Base-by-base conservation (phyloP, 2,797 vertebrate species). In the Borostomias antarcticus region DNA sequence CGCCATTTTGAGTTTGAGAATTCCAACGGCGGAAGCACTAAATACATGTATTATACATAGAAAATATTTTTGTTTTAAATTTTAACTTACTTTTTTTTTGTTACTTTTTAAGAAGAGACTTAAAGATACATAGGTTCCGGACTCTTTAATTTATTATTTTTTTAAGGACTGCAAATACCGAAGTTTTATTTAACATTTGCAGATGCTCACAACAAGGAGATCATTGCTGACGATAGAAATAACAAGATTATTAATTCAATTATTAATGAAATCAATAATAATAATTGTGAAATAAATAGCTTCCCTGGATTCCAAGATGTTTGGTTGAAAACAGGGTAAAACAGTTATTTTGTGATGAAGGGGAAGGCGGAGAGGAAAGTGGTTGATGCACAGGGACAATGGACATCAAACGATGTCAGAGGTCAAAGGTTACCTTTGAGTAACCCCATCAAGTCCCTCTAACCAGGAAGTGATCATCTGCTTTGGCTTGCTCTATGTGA, bases 71-170 rank as follows among this genome's bases (percentile, higher is more conserved):
- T 95, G 93, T 95, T 98, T 96, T 95, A 95, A 95, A 94, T 91
- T 91, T 93, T 90, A 90, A 91, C 84, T 88, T 89, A 89, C 86
- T 89, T 90, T 91, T 88, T 66, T 80, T 94, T 91, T 93, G 90
- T 92, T 94, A 95, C 91, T 96, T 96, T 95, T 95, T 93, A 94
- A 96, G 93, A 92, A 97, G 93, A 92, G 87, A 94, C 93, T 93
- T 94, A 86, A 90, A 93, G 88, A 90, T 81, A 82, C 88, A 93
- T 92, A 94, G 90, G 93, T 91, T 93, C 89, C 89, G 92, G 93
- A 94, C 93, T 95, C 85, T 91, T 94, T 98, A 97, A 98, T 98
- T 99, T 99, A 99, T 97, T 97, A 93, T 96, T 96, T 94, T 94
- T 94, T 96, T 96, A 94, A 96, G 94, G 91, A 96, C 96, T 96